These are phyloP conservation scores for Centrocercus urophasianus DNA, from an alignment of 2,113 vertebrate genomes.

Conservation along the genomic window DNA sequence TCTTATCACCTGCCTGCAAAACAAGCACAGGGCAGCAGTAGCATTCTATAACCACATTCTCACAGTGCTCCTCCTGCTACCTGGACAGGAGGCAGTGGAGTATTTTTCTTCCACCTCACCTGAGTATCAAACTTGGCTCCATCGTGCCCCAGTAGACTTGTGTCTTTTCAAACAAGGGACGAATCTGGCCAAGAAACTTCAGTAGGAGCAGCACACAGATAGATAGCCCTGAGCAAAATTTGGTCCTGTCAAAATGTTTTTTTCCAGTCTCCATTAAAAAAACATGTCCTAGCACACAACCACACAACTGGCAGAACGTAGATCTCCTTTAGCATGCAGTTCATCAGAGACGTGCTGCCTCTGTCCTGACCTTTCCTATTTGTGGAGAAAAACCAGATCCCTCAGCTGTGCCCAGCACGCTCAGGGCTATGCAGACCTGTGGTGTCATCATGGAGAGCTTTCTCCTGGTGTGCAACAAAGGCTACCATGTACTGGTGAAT, in stretches of 20 bases:
- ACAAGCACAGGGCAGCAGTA: background rate
- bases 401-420: background rate
- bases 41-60: background rate
- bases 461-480: background rate
- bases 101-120: background rate
- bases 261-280: conserved; percentile 45
- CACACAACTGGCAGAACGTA: background rate
- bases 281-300: background rate
- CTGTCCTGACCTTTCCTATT: background rate
- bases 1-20: background rate
- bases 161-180: conserved; percentile 8
- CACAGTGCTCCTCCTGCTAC: background rate
- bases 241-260: background rate
- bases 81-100: background rate
- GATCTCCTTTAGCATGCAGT: conserved; percentile 11
- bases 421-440: background rate
- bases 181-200: background rate
- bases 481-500: accelerated
- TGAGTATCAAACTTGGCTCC: background rate
- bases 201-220: background rate
- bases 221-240: conserved; percentile 40
- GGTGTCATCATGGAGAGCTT: background rate
- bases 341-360: background rate
- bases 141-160: background rate
- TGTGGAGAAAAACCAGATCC: background rate